A percentile compares a stretch with the other conserved stretches of the same genome.
These are phyloP conservation scores for Ostrea edulis DNA, from an alignment of 1,140 invertebrate genomes.

Conservation along the genomic window DNA sequence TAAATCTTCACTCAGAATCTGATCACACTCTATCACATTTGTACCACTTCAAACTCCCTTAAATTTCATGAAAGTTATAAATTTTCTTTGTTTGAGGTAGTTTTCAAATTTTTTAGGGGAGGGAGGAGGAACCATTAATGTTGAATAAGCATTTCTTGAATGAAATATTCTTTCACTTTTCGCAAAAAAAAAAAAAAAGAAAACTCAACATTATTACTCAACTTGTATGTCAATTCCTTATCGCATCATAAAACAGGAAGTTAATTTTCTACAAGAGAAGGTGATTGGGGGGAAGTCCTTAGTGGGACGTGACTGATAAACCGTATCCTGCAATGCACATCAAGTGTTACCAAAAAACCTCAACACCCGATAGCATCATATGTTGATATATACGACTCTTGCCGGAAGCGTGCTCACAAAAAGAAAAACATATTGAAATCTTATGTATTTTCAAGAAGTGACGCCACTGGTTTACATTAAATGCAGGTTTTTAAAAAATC, in stretches of 20 bases:
- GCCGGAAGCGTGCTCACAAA: background rate
- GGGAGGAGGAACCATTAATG: background rate
- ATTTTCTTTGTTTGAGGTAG: background rate
- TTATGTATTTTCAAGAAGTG: constrained; percentile 27
- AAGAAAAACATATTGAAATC: constrained; percentile 28
- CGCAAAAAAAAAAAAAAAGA: constrained; percentile 74
- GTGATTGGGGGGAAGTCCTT: constrained; percentile 17
- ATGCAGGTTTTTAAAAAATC: background rate
- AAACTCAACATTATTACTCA: background rate
- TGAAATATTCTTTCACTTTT: constrained; percentile 82
- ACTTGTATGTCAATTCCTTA: constrained; percentile 26
- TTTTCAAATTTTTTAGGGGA: background rate
- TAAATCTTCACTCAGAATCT: too few species aligned
- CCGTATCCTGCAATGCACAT: constrained; percentile 30
- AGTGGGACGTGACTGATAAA: constrained; percentile 7
- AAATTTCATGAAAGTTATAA: background rate
- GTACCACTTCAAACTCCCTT: too few species aligned
- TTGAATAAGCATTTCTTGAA: constrained; percentile 6
- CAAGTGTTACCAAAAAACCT: constrained; percentile 20
- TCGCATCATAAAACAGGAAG: constrained; percentile 17
- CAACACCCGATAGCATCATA: constrained; percentile 22
- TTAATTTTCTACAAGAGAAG: constrained; percentile 16
- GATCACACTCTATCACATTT: too few species aligned
- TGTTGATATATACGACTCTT: constrained; percentile 5
- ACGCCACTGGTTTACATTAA: constrained; percentile 31